Evolutionary conservation across 2,888 invertebrate genomes (phyloP).

Genomic region (Sminthurides aquaticus): DNA sequence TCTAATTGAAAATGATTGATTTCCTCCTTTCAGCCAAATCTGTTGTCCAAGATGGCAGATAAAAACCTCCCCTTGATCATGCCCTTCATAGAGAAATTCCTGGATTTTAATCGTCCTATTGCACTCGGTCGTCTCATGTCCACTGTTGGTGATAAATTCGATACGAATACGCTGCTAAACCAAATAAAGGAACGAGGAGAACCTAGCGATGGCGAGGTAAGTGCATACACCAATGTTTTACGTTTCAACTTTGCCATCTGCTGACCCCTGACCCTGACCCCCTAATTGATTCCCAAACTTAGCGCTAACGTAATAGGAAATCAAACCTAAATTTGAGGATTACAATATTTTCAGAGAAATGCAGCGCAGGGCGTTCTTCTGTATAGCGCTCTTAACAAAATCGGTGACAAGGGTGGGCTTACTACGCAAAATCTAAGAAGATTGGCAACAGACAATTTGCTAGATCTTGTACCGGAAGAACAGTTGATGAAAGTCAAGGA

Average conservation of each 20-base stretch:
- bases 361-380: conserved; percentile 35
- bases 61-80: conserved; percentile 29
- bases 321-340: too few species aligned
- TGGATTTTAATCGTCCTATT: conserved; percentile 35
- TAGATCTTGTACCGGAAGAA: conserved; percentile 38
- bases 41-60: conserved; percentile 31
- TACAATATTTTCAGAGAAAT: conserved; percentile 29
- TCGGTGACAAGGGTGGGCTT: conserved; percentile 35
- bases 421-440: conserved; percentile 25
- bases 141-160: conserved; percentile 35
- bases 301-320: too few species aligned
- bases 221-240: too few species aligned
- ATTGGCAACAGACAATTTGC: conserved; percentile 27
- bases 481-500: conserved; percentile 41
- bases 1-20: not conserved
- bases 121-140: conserved; percentile 37
- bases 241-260: too few species aligned
- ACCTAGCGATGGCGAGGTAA: conserved; percentile 1
- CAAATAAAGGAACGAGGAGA: conserved; percentile 29
- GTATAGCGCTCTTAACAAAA: conserved; percentile 34
- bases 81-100: conserved; percentile 33
- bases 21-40: conserved; percentile 28
- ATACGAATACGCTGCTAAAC: conserved; percentile 30
- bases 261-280: too few species aligned
- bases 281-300: too few species aligned